Percentiles rank a stretch among this genome's conserved stretches.
Conservation (phyloP, 2,888 invertebrate species). For the Linyphia triangularis region DNA sequence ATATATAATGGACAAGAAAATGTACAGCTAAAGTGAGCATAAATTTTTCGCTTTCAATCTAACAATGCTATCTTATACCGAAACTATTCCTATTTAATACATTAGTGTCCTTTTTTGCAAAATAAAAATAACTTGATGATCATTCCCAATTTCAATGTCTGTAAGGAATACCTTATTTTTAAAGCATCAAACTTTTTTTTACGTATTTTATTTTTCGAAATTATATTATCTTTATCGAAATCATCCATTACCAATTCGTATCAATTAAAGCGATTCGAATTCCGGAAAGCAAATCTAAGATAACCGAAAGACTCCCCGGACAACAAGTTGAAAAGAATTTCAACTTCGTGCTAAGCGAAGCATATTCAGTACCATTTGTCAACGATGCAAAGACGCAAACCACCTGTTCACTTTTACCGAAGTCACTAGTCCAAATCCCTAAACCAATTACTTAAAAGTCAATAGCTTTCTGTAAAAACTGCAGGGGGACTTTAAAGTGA, state of each 20-base stretch:
- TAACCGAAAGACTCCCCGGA: not conserved
- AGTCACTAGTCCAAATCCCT: constrained; percentile 45
- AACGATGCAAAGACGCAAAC: constrained; percentile 25
- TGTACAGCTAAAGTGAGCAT: too few relatives aligned
- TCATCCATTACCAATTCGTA: not conserved
- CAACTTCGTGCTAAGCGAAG: constrained; percentile 53
- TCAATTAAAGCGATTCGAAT: constrained; percentile 33
- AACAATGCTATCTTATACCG: too few relatives aligned
- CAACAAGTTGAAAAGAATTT: not conserved
- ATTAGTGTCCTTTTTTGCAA: too few relatives aligned
- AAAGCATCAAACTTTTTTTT: not conserved
- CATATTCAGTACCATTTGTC: constrained; percentile 54
- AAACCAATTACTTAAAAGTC: constrained; percentile 71
- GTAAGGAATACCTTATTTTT: not conserved
- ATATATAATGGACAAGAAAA: too few relatives aligned
- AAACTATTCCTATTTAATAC: too few relatives aligned
- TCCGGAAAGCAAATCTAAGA: not conserved
- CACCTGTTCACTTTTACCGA: constrained; percentile 51
- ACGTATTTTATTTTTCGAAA: too few relatives aligned
- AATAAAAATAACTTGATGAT: too few relatives aligned
- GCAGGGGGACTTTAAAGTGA: constrained; percentile 65
- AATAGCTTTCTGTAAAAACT: constrained; percentile 10
- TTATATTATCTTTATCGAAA: not conserved
- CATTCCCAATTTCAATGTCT: too few relatives aligned
- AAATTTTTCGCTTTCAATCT: too few relatives aligned